Evolutionary conservation across 2,113 vertebrate species (phyloP).

Genomic region (Pithys albifrons): DNA sequence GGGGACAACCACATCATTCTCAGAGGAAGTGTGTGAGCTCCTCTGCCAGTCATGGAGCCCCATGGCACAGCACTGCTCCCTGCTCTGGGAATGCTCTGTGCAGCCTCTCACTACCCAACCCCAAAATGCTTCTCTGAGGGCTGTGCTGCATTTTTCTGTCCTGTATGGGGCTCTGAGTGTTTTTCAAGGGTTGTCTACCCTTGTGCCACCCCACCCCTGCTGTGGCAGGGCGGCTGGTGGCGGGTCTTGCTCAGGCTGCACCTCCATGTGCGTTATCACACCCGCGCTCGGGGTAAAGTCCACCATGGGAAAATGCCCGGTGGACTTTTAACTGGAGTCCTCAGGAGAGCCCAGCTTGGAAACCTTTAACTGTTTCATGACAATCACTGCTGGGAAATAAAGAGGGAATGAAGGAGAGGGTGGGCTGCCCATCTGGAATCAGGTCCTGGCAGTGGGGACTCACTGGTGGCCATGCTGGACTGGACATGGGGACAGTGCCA

Average conservation of each 20-base stretch:
- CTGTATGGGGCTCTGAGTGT: background rate
- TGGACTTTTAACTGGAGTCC: conserved; percentile 57
- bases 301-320: conserved; percentile 8
- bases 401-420: background rate
- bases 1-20: background rate
- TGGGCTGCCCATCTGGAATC: background rate
- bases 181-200: background rate
- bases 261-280: background rate
- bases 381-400: background rate
- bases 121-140: background rate
- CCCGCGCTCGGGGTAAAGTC: conserved; percentile 17
- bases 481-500: accelerated
- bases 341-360: background rate
- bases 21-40: background rate
- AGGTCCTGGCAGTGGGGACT: background rate
- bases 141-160: background rate
- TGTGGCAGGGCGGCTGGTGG: background rate
- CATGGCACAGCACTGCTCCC: accelerated
- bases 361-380: conserved; percentile 31
- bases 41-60: background rate
- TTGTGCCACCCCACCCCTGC: background rate
- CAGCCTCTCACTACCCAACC: accelerated
- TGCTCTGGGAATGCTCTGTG: accelerated
- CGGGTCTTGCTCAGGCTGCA: background rate
- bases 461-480: accelerated